A percentile compares a stretch with the other conserved stretches of the same genome.
Conservation (phyloP, 2,888 invertebrate genomes). For the Perdita meconis region DNA sequence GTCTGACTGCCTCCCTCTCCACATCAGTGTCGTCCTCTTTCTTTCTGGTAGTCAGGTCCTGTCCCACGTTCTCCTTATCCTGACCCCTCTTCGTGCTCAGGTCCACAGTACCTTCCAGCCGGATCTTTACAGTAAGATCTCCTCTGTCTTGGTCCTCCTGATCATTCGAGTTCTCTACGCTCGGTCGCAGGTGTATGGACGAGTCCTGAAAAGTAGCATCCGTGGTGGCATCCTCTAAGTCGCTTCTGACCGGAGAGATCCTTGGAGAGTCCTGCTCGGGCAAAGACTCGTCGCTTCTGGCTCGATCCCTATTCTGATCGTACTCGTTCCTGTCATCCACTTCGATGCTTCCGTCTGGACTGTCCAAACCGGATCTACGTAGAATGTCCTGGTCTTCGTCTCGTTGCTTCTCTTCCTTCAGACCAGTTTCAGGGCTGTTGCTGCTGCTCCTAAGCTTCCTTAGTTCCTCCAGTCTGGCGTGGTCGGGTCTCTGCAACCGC, state of each 20-base stretch:
- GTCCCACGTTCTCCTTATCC: slow-evolving; percentile 82
- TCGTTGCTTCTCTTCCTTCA: slow-evolving; percentile 73
- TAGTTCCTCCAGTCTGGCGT: slow-evolving; percentile 78
- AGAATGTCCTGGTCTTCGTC: slow-evolving; percentile 67
- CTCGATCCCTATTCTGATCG: slow-evolving; percentile 73
- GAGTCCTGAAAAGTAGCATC: slow-evolving; percentile 70
- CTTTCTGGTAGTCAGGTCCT: slow-evolving; percentile 79
- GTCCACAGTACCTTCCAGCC: slow-evolving; percentile 82
- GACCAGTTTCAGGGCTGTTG: slow-evolving; percentile 77
- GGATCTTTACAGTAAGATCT: slow-evolving; percentile 79
- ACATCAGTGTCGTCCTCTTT: slow-evolving; percentile 78
- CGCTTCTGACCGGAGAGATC: slow-evolving; percentile 74
- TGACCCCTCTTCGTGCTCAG: slow-evolving; percentile 79
- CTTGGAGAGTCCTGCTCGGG: slow-evolving; percentile 78
- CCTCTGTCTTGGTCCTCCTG: slow-evolving; percentile 68
- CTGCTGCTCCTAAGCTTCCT: slow-evolving; percentile 77
- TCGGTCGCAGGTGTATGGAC: slow-evolving; percentile 76
- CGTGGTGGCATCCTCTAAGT: slow-evolving; percentile 73
- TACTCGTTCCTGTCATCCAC: slow-evolving; percentile 81
- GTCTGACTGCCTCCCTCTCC: slow-evolving; percentile 75
- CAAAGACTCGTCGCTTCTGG: slow-evolving; percentile 80
- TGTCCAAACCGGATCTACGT: slow-evolving; percentile 69
- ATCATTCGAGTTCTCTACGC: slow-evolving; percentile 79
- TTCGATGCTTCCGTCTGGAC: slow-evolving; percentile 83
- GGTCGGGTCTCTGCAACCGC: slow-evolving; percentile 81